Base-by-base conservation (phyloP, 2,113 vertebrate species). In the Empidonax alnorum region DNA sequence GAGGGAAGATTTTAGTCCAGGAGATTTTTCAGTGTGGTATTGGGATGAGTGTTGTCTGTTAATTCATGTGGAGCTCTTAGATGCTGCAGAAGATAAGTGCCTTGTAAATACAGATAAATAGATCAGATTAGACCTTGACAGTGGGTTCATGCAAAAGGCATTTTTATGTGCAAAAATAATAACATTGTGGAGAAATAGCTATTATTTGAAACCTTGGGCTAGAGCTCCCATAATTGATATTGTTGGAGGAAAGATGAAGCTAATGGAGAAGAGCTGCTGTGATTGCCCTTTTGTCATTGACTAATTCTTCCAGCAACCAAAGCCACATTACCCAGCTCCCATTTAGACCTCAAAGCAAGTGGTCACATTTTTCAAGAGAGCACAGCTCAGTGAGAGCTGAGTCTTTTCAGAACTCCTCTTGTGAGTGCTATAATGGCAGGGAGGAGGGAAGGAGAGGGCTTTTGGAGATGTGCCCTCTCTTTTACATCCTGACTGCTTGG, bases 71-170 rank as follows among this genome's bases (percentile, higher is more conserved):
- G 69, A 95, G 87, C 93, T 82, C 89, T 94, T 87, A 94, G 91
- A 94, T 93, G 78, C 74, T 89, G 7, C 53, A 61, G 66, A 93
- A 94, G 80, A 92, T 96, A 96, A 96, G 93, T 95, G 91, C 87
- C 89, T 94, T 93, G 89, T 97, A 97, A 97, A 96, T 95, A 82
- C 93, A 95, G 81, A 94, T 93, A 97, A 95, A 96, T 93, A 93
- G 93, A 94, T 93, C 82, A 91, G 62, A 96, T 96, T 95, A 94
- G 96, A 94, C 95, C 89, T 95, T 97, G 96, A 96, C 87, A 93
- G 87, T 87, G 42, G 87, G 87, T 85, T 96, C 94, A 96, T 96
- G 84, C 91, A 96, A 96, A 97, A 96, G 87, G 81, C 84, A 91
- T 94, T 96, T 95, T 92, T 91, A 87, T 93, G 93, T 75, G 61